Evolutionary conservation across 1,140 invertebrate genomes (phyloP).

Genomic region (Neodiprion pinetum): DNA sequence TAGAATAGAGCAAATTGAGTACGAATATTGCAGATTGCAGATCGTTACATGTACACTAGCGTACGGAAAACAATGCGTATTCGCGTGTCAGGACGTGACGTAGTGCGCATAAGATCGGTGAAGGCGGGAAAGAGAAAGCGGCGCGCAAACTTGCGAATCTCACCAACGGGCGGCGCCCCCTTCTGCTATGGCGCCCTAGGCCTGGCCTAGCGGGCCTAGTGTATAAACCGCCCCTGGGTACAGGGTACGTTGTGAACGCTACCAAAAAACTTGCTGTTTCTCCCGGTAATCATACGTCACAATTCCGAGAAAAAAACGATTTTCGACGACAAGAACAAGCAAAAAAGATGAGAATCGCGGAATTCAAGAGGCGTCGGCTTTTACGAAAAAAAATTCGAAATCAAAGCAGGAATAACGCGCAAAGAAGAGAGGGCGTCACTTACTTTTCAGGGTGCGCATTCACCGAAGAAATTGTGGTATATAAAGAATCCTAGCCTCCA

Average conservation of each 20-base stretch:
- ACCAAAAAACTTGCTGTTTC: conserved; percentile 6
- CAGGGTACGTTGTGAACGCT: conserved; percentile 20
- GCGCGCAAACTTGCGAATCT: not conserved
- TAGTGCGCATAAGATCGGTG: not conserved
- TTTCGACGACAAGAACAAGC: conserved; percentile 10
- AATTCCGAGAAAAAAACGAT: conserved; percentile 11
- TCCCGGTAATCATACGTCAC: not conserved
- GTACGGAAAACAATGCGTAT: too few species aligned
- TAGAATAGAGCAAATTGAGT: too few species aligned
- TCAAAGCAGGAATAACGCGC: conserved; percentile 22
- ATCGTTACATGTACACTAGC: too few species aligned
- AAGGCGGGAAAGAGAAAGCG: not conserved
- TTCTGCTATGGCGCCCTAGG: not conserved
- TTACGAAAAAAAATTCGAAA: conserved; percentile 22
- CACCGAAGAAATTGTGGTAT: conserved; percentile 16
- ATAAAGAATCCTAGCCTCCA: conserved; percentile 8
- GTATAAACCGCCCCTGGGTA: not conserved
- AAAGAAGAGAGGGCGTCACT: conserved; percentile 22
- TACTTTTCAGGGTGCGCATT: conserved; percentile 24
- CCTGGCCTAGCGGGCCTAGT: not conserved
- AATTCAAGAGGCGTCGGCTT: conserved; percentile 25
- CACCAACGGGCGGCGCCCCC: conserved; percentile 2
- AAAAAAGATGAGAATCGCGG: conserved; percentile 15
- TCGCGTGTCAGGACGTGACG: not conserved
- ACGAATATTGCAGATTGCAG: too few species aligned